phyloP scores from a whole-genome alignment of 2,797 vertebrate genomes.

The Fringilla coelebs region DNA sequence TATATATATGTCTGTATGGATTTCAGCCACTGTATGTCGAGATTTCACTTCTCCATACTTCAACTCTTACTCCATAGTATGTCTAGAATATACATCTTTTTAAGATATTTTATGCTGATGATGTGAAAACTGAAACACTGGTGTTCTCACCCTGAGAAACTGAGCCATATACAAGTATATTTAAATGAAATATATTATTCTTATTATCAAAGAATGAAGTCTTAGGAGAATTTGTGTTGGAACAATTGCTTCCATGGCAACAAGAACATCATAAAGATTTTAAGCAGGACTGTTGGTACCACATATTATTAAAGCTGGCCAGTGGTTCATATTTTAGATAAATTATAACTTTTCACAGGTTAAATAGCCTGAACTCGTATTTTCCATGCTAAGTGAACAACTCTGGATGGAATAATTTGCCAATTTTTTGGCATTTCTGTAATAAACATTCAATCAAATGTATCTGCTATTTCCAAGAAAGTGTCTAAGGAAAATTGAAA shows the following conservation, averaged over 20 bases:
- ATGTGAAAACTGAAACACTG: neutral
- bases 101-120: neutral
- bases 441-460: neutral
- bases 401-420: neutral
- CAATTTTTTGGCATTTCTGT: neutral
- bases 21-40: neutral
- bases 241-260: slow-evolving; percentile 39
- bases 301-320: neutral
- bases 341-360: neutral
- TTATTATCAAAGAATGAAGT: slow-evolving; percentile 24
- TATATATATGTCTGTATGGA: neutral
- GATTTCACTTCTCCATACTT: neutral
- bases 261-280: slow-evolving; percentile 27
- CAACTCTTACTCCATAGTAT: neutral
- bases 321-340: neutral
- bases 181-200: neutral
- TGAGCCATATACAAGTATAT: neutral
- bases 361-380: neutral
- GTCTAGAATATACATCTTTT: neutral
- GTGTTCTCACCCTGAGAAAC: neutral
- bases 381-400: neutral
- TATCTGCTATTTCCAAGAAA: neutral
- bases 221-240: neutral
- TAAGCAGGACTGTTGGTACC: neutral
- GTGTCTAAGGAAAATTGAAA: neutral